phyloP scores from a whole-genome alignment of 2,888 invertebrate species.

The Hemithea aestivaria region DNA sequence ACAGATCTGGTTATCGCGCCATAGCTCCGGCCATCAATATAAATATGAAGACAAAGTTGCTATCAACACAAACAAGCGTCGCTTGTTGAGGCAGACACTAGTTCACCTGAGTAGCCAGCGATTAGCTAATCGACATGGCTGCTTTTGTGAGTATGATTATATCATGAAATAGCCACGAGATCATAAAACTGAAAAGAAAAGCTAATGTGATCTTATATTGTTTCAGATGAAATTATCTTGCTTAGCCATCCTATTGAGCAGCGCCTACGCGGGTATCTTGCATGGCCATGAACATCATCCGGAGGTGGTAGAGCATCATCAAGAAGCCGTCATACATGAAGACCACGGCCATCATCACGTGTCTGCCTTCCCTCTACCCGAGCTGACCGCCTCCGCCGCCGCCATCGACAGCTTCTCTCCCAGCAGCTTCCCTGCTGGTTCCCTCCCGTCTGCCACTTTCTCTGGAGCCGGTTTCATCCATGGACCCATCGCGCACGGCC shows the following conservation, averaged over 20 bases:
- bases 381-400: slow-evolving; percentile 17
- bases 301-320: slow-evolving; percentile 26
- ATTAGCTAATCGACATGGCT: slow-evolving; percentile 75
- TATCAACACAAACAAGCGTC: slow-evolving; percentile 62
- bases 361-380: slow-evolving; percentile 18
- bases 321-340: slow-evolving; percentile 25
- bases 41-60: slow-evolving; percentile 62
- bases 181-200: slow-evolving; percentile 1
- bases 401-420: slow-evolving; percentile 57
- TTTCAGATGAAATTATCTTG: slow-evolving; percentile 66
- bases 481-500: slow-evolving; percentile 8
- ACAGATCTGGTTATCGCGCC: slow-evolving; percentile 50
- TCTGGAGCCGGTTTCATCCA: slow-evolving; percentile 41
- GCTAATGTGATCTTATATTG: slow-evolving; percentile 22
- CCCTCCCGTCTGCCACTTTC: slow-evolving; percentile 62
- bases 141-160: slow-evolving; percentile 58
- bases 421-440: slow-evolving; percentile 65
- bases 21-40: slow-evolving; percentile 54
- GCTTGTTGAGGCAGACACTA: slow-evolving; percentile 63
- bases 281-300: slow-evolving; percentile 45
- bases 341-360: slow-evolving; percentile 25
- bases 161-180: background rate
- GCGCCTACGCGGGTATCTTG: slow-evolving; percentile 54
- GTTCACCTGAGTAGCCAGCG: slow-evolving; percentile 64
- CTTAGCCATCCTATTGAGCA: slow-evolving; percentile 66